Evolutionary conservation across 2,888 invertebrate species (phyloP), one percentile per base, ranked within the genome.

Genomic region (Lasius platythorax): DNA sequence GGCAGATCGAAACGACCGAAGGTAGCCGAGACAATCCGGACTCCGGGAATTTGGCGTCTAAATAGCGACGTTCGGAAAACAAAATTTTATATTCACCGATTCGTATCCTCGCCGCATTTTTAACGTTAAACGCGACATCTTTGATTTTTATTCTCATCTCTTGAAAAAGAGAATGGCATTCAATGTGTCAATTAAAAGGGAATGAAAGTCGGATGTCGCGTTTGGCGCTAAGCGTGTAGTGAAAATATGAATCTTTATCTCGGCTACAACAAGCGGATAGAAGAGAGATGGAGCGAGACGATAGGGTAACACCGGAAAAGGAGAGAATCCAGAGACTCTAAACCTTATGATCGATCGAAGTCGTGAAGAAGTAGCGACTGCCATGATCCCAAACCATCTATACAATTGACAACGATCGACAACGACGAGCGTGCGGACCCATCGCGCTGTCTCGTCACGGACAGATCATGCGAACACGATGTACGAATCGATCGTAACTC

Each of bases 401-500:
- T 40, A 75, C 70, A 85, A 86, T 75, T 81, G 33, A 75, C 53
- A 68, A 82, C 53, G 67, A 82, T 81, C 82, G 85, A 46, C 82
- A 79, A 37, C 86, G 85, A 89, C 88, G 90, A 88, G 82, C 83
- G 73, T 28, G 63, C 86, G 87, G 91, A 91, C 89, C 92, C 92
- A 91, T 86, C 93, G 94, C 92, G 92, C 85, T 85, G 89, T 88
- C 91, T 91, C 82, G 84, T 87, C 91, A 87, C 82, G 73, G 91
- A 85, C 37, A 92, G 89, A 87, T 85, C 86, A 56, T 1, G 12
- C 58, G 70, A 56, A 64, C 40, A 76, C 23, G 81, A 87, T 67
- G 9, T 28, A 5, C 11, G 8, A 6, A 53, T 53, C 43, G 68
- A 56, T 68, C 40, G 28, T n/a, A 23, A 15, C 9, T 53, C 75